Evolutionary conservation across 1,140 invertebrate genomes (phyloP).

Genomic region (Archivesica marissinica): DNA sequence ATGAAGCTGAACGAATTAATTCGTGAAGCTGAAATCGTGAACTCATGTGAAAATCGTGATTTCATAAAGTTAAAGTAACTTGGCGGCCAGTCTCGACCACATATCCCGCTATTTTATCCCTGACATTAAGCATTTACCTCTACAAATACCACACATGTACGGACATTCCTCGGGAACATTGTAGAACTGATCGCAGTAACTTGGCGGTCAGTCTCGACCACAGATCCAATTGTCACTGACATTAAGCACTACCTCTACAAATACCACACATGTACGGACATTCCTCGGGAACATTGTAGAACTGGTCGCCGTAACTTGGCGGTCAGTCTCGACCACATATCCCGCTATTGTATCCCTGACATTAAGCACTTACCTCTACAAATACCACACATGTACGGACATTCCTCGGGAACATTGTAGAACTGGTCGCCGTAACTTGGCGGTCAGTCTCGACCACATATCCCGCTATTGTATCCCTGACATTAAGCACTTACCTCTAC

Average conservation of each 20-base stretch:
- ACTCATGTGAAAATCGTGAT: too few species aligned
- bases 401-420: slow-evolving; percentile 74
- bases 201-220: slow-evolving; percentile 63
- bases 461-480: too few species aligned
- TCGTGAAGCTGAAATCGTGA: too few species aligned
- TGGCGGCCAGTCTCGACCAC: too few species aligned
- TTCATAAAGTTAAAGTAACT: too few species aligned
- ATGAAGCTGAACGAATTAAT: too few species aligned
- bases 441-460: slow-evolving; percentile 69
- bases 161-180: slow-evolving; percentile 77
- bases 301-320: too few species aligned
- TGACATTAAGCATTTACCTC: too few species aligned
- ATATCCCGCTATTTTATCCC: too few species aligned
- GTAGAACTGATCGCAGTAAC: slow-evolving; percentile 66
- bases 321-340: too few species aligned
- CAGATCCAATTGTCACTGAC: slow-evolving; percentile 71
- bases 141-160: slow-evolving; percentile 77
- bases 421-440: slow-evolving; percentile 65
- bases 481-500: slow-evolving; percentile 65
- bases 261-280: slow-evolving; percentile 73
- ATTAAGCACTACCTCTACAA: too few species aligned
- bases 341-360: too few species aligned
- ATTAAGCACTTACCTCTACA: slow-evolving; percentile 68
- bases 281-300: slow-evolving; percentile 65
- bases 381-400: slow-evolving; percentile 78